Percentiles rank a stretch among this genome's conserved stretches.
phyloP scores from a whole-genome alignment of 1,140 invertebrate genomes.

The Papilio glaucus region DNA sequence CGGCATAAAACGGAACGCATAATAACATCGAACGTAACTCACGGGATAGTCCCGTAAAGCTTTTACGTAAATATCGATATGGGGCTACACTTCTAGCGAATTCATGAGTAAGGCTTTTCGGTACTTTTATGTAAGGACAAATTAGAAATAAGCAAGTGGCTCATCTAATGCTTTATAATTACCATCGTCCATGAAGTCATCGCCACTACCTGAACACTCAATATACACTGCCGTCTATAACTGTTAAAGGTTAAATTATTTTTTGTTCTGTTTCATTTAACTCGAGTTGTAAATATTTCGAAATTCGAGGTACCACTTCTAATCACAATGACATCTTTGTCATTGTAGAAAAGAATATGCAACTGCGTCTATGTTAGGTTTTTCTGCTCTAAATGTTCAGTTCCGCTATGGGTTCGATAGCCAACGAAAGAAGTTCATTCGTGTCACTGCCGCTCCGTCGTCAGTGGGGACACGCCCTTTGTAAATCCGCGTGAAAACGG shows the following conservation, averaged over 20 bases:
- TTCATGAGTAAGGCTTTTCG: neutral
- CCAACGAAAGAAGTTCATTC: no score
- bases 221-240: no score
- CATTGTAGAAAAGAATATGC: no score
- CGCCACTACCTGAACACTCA: no score
- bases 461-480: constrained; percentile 36
- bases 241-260: no score
- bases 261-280: neutral
- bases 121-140: neutral
- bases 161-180: neutral
- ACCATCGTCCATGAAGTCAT: neutral
- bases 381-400: no score
- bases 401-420: no score
- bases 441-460: constrained; percentile 22
- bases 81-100: constrained; percentile 42
- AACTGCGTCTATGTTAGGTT: no score
- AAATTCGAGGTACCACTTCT: no score
- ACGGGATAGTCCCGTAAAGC: constrained; percentile 65
- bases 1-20: constrained; percentile 68
- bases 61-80: constrained; percentile 58
- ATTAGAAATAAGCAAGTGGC: neutral
- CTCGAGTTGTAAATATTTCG: neutral
- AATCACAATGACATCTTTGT: no score
- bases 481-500: constrained; percentile 44
- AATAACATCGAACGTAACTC: constrained; percentile 68